These are phyloP conservation scores for Ciconia maguari DNA, from an alignment of 2,113 vertebrate genomes.

Conservation along the genomic window DNA sequence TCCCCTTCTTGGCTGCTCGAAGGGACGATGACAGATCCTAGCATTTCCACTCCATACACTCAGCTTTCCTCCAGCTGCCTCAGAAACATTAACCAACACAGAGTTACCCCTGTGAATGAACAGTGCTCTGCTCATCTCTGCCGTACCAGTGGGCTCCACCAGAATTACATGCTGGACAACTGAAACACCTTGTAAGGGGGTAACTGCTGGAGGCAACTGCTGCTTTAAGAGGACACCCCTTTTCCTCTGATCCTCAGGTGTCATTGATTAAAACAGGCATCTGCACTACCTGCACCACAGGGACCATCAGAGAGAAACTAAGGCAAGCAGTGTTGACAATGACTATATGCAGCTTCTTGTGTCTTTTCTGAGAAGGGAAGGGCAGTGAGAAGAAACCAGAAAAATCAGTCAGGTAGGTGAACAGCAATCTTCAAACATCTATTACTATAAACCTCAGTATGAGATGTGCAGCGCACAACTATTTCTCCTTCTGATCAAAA, in stretches of 20 bases:
- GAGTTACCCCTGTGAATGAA: background rate
- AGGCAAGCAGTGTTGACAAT: background rate
- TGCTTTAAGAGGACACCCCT: background rate
- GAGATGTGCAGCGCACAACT: background rate
- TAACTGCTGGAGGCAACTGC: background rate
- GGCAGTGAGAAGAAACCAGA: background rate
- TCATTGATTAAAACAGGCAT: background rate
- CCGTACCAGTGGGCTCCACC: fast-evolving
- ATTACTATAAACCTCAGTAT: background rate
- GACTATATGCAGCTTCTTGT: background rate
- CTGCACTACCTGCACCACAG: background rate
- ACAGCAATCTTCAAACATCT: background rate
- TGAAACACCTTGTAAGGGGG: background rate
- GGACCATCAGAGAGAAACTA: background rate
- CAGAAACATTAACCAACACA: background rate
- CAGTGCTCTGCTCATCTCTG: background rate
- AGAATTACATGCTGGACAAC: background rate
- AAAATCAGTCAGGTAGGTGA: background rate
- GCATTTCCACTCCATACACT: background rate
- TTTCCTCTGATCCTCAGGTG: background rate
- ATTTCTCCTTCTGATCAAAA: background rate
- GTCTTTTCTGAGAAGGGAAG: background rate
- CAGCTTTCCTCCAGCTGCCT: background rate
- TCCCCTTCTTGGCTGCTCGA: background rate
- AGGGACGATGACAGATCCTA: background rate